Base-by-base conservation (phyloP, 2,113 vertebrate species). In the Philantomba maxwellii region DNA sequence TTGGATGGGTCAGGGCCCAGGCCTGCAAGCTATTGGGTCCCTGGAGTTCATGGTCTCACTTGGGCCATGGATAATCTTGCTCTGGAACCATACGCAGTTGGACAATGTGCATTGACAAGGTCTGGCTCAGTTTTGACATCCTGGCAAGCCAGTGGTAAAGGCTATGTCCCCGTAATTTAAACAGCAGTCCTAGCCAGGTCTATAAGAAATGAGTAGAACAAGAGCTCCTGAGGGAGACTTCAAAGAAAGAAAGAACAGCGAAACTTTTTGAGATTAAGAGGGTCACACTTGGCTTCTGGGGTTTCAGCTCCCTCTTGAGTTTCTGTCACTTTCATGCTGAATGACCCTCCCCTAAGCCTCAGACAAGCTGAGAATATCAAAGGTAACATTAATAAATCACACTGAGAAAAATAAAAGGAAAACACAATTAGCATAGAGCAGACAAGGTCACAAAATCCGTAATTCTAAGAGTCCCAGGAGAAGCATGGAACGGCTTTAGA, bases 51-150 rank as follows among this genome's bases (percentile, higher is more conserved):
- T 14, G 6, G 70, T 93, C 36, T 93, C 49, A 21, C 86, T 78
- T 8, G 57, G 57, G 28, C 15, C 21, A 33, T 28, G 39, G 5
- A 55, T 75, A 51, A 75, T 36, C 16, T 95, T 95, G 82, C 60
- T 78, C 19, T 58, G 33, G 70, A 93, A 83, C 51, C n/a, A 23
- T 47, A 57, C 47, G 14, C 45, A 45, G 47, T 64, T 94, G 45
- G 75, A 75, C 58, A 89, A 33, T 51, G 23, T 81, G 53, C 62
- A 2, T 91, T 83, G 36, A 64, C 33, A 39, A 47, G 10, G 14
- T 80, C 60, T 97, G 77, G 60, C 55, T 96, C 60, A 93, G 64
- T 93, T 94, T 70, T 93, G 87, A 87, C 53, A 66, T 90, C 30
- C 78, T 92, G 57, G 51, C 19, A 97, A 89, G n/a, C n/a, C 70